Base-by-base conservation (phyloP, 2,888 invertebrate species). In the Drosophila lacicola region DNA sequence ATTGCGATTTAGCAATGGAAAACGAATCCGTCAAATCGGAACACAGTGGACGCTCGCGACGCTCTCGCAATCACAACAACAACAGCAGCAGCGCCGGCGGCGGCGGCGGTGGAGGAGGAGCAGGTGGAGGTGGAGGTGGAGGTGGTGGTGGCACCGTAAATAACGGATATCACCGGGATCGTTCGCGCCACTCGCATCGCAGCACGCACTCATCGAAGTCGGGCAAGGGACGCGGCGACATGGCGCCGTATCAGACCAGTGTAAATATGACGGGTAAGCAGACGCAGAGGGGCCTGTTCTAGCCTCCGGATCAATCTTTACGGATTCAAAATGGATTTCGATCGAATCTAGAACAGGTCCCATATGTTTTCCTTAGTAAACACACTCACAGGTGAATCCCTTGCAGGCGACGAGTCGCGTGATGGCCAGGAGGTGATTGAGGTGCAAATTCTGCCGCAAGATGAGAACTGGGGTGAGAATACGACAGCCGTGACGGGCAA, bases 381-480 rank as follows among this genome's bases (percentile, higher is more conserved):
- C 13, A 36, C n/a, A 36, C 10, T 29, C 5, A 47, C 3, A 9
- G 2, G 14, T 9, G 2, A 13, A 51, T 10, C 44, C 2, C n/a
- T 11, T 14, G 14, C 10, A 83, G 90, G 86, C 94, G 96, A 96
- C 75, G 96, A 96, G 78, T 94, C 94, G 2, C 93, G 95, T 58
- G 96, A 97, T 72, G 97, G 97, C 0, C 97, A 97, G 90, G 98
- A 98, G 93, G 96, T 98, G 11, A 98, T 98, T 51, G 98, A 98
- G 93, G 98, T 98, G 39, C 98, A 98, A 93, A 98, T 98, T 78
- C 93, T 98, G 64, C 98, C 98, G 0, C 96, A 98, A 93, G 99
- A 99, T 93, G 99, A 99, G 90, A 98, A 98, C 92, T 99, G 99
- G 99, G 98, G 98, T n/a, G 99, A 99, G 92, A 98, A 98, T 89